Evolutionary conservation across 1,140 invertebrate species (phyloP), one percentile per base, ranked within the genome.

Genomic region (Drosophila burlai): DNA sequence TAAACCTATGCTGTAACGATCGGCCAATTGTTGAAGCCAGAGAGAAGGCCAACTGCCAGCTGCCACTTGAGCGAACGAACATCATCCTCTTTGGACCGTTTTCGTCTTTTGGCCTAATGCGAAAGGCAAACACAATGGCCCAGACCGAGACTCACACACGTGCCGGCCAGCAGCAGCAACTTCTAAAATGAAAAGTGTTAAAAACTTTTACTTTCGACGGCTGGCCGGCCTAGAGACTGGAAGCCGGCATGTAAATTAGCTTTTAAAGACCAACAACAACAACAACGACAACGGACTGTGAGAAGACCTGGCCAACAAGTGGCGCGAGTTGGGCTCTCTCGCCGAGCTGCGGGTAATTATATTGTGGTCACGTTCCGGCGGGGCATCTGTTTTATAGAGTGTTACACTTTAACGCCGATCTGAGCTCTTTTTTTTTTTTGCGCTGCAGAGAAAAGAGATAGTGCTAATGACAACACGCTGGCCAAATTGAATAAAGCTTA

Each of bases 101-200:
- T 38, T 38, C 4, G 11, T 38, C 36, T 52, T 47, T 43, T 77
- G 60, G 81, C 81, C 83, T 90, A 81, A 89, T 90, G 66, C 85
- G 67, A 73, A 90, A 90, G 73, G 79, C 82, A 90, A 89, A 89
- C 75, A 61, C 34, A 67, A 55, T 65, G 59, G 45, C 47, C 50
- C 49, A 42, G 45, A 54, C 47, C 45, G 50, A 52, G n/a, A 34
- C 50, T 57, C 54, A 40, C 54, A 71, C 50, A 72, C 59, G 59
- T 38, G 67, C 64, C 64, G 26, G 16, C 40, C 26, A 26, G 46
- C 46, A 49, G 49, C 57, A 61, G 36, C 52, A 80, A 65, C 85
- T 90, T 90, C 85, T 90, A 91, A 90, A 90, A 82, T 90, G 72
- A 91, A 91, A 90, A 90, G 85, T 90, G 85, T 90, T 89, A 58